Conservation (phyloP, 2,113 vertebrate genomes). For the Catagonus wagneri region DNA sequence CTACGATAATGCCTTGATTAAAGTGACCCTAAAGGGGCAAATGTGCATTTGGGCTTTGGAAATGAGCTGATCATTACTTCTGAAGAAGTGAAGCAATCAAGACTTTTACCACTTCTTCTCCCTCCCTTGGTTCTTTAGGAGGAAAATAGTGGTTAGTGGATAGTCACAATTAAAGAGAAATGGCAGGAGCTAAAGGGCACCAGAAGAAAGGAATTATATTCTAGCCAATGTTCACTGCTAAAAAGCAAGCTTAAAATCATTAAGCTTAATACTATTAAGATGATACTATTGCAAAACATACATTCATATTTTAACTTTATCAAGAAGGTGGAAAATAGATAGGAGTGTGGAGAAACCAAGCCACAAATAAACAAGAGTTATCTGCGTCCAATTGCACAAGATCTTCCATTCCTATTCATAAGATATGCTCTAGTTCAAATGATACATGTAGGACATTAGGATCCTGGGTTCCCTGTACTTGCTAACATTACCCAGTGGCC, state of each 20-base stretch:
- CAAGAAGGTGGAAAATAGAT: not conserved
- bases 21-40: conserved; percentile 69
- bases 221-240: not conserved
- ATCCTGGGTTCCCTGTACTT: not conserved
- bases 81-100: conserved; percentile 70
- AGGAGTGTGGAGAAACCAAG: not conserved
- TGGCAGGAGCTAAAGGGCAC: not conserved
- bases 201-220: not conserved
- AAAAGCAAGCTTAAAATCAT: not conserved
- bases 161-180: not conserved
- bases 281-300: not conserved
- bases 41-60: conserved; percentile 55
- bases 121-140: not conserved
- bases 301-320: not conserved
- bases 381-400: not conserved
- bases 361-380: too few relatives aligned
- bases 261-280: not conserved
- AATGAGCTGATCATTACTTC: conserved; percentile 72
- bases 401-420: not conserved
- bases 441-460: not conserved
- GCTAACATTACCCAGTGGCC: not conserved
- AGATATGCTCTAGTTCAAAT: not conserved
- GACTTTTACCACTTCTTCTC: conserved; percentile 36
- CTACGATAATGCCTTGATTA: conserved; percentile 75
- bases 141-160: not conserved